phyloP scores from a whole-genome alignment of 2,113 vertebrate genomes.

The Thunnus thynnus region DNA sequence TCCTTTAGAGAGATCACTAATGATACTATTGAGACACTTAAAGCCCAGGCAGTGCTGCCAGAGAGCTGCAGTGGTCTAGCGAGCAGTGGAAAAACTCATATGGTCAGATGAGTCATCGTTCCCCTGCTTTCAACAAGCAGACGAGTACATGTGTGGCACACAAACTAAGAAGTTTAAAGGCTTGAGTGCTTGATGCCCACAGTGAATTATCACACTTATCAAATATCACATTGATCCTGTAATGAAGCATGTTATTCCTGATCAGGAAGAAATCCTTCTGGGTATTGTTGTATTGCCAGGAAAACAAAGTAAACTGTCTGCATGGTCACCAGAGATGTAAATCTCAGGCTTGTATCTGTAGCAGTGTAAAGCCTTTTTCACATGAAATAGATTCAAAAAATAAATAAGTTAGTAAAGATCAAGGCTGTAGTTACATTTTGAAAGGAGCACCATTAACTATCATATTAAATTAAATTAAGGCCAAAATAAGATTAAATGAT shows the following conservation, averaged over 20 bases:
- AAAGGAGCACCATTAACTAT: too few species aligned
- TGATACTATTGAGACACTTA: background rate
- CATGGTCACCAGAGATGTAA: background rate
- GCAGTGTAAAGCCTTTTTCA: background rate
- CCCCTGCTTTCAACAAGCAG: constrained; percentile 26
- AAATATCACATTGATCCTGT: background rate
- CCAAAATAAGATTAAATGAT: background rate
- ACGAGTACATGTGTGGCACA: constrained; percentile 45
- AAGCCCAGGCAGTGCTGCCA: constrained; percentile 7
- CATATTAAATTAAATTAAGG: too few species aligned
- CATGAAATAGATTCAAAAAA: too few species aligned
- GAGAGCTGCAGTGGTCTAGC: constrained; percentile 30
- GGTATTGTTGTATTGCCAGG: too few species aligned
- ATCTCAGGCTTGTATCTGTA: background rate
- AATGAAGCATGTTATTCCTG: background rate
- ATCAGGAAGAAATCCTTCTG: background rate
- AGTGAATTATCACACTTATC: background rate
- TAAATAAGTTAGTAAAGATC: too few species aligned
- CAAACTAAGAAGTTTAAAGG: constrained; percentile 5
- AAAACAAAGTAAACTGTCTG: background rate
- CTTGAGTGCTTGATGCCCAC: background rate
- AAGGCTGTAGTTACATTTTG: too few species aligned
- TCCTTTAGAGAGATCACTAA: background rate
- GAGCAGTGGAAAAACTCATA: constrained; percentile 55
- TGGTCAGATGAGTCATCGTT: constrained; percentile 64